Evolutionary conservation across 2,888 invertebrate species (phyloP).

Genomic region (Marronus borbonicus): DNA sequence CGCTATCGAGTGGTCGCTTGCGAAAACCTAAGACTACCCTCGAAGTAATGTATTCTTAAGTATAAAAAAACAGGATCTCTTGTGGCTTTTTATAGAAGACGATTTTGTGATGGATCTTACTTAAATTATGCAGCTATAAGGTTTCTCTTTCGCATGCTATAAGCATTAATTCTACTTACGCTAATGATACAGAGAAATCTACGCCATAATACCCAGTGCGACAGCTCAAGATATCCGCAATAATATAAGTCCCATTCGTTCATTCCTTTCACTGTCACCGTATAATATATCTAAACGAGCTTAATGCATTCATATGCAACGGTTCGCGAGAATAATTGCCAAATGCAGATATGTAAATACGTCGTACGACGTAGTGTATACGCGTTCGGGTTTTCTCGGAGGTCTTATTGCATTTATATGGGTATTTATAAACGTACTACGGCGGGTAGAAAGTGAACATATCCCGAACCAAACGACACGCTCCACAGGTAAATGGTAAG

Average conservation of each 20-base stretch:
- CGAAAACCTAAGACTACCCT: too few relatives aligned
- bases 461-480: constrained; percentile 26
- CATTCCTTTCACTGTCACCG: constrained; percentile 22
- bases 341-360: constrained; percentile 31
- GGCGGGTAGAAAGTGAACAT: constrained; percentile 12
- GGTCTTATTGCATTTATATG: constrained; percentile 36
- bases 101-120: too few relatives aligned
- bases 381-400: constrained; percentile 11
- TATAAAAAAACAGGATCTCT: too few relatives aligned
- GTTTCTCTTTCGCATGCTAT: background rate
- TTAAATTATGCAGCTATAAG: too few relatives aligned
- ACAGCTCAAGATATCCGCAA: constrained; percentile 2
- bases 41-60: too few relatives aligned
- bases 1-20: too few relatives aligned
- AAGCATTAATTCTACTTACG: background rate
- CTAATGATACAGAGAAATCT: constrained; percentile 2
- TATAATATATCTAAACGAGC: constrained; percentile 18
- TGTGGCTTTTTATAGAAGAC: too few relatives aligned
- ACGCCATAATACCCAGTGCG: background rate
- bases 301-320: constrained; percentile 35
- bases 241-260: constrained; percentile 5
- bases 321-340: constrained; percentile 31
- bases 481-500: constrained; percentile 41
- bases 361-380: background rate
- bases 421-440: constrained; percentile 14